Conservation (phyloP, 2,797 vertebrate species). For the Sebastes hubbsi region DNA sequence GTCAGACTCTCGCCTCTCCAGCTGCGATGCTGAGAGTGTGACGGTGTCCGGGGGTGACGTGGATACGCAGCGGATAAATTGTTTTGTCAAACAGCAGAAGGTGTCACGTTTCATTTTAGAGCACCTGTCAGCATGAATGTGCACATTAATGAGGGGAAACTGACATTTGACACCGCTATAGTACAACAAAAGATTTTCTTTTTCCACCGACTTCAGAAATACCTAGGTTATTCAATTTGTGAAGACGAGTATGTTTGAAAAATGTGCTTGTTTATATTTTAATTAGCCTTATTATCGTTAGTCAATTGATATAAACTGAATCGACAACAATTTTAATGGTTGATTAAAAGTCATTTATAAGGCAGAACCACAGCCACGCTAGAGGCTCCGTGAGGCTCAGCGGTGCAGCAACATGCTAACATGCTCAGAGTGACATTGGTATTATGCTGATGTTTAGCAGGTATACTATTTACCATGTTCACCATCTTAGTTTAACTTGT, state of each 20-base stretch:
- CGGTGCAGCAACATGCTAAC: too few species aligned
- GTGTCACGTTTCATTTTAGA: neutral
- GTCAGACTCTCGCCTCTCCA: constrained; percentile 33
- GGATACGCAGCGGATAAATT: neutral
- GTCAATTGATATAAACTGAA: neutral
- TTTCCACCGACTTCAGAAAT: neutral
- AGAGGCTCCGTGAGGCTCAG: neutral
- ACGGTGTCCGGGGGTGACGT: neutral
- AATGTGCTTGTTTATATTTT: neutral
- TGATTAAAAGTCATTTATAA: neutral
- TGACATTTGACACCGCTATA: neutral
- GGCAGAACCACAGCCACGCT: neutral
- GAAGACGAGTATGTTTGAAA: neutral
- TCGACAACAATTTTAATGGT: neutral
- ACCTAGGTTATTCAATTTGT: neutral
- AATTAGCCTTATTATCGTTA: neutral
- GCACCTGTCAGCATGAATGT: neutral
- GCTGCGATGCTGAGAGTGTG: constrained; percentile 33
- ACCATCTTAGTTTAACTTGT: neutral
- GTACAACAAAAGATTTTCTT: too few species aligned
- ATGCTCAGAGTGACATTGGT: neutral
- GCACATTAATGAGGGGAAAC: neutral
- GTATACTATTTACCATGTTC: neutral
- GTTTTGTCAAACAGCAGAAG: constrained; percentile 6
- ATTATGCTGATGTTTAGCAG: neutral